Conservation (phyloP, 2,797 vertebrate genomes). For the Pitangus sulphuratus region DNA sequence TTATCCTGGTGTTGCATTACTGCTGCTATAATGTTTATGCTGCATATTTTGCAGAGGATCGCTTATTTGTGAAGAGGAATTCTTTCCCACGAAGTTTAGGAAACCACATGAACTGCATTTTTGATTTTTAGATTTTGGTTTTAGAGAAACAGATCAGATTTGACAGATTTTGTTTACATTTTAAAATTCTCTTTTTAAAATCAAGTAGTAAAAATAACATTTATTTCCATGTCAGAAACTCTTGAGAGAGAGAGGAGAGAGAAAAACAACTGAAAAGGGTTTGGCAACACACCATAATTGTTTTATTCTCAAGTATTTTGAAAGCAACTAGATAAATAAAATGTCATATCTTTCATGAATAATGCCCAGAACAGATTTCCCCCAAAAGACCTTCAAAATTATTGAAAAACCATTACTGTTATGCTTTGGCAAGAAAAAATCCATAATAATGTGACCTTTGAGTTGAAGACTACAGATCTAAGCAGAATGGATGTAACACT, state of each 20-base stretch:
- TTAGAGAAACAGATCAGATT: not conserved
- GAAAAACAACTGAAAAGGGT: not conserved
- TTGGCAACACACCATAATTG: not conserved
- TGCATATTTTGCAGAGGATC: not conserved
- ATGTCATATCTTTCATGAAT: slow-evolving; percentile 17
- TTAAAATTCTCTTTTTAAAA: not conserved
- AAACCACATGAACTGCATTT: not conserved
- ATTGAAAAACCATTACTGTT: slow-evolving; percentile 48
- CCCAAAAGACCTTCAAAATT: slow-evolving; percentile 25
- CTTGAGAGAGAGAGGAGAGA: not conserved
- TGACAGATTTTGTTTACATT: not conserved
- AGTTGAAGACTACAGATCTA: slow-evolving; percentile 15
- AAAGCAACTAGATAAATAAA: slow-evolving; percentile 30
- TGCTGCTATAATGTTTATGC: not conserved
- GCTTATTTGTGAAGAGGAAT: not conserved
- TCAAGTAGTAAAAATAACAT: not conserved
- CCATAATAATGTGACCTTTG: slow-evolving; percentile 57
- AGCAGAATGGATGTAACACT: not conserved
- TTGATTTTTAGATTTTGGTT: not conserved
- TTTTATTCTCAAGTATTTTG: slow-evolving; percentile 33
- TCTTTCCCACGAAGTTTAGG: not conserved
- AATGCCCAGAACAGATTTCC: slow-evolving; percentile 1
- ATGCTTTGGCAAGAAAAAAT: slow-evolving; percentile 13
- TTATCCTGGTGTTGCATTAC: not conserved
- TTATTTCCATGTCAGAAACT: not conserved